phyloP scores from a whole-genome alignment of 2,113 vertebrate species.

The Cololabis saira region DNA sequence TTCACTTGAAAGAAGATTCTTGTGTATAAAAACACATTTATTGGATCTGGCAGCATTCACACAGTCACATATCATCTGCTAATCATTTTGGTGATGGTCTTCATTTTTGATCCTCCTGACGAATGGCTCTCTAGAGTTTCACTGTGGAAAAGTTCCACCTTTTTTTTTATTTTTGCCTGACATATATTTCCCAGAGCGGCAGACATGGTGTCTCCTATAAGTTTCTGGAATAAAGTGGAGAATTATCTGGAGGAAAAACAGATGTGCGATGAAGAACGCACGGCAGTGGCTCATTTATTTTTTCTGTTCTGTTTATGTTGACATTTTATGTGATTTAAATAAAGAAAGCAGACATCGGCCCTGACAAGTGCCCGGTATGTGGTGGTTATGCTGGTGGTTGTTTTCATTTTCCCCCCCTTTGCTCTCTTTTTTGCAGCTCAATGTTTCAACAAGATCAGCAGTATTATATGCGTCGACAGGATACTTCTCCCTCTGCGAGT shows the following conservation, averaged over 20 bases:
- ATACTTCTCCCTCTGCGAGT: constrained; percentile 9
- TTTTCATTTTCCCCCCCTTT: background rate
- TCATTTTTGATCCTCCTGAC: background rate
- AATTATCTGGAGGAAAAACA: constrained; percentile 6
- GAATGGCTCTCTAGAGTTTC: background rate
- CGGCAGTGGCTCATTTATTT: too few relatives aligned
- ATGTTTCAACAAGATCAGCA: constrained; percentile 10
- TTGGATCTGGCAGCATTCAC: background rate
- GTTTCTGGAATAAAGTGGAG: background rate
- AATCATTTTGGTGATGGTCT: background rate
- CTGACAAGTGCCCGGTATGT: background rate
- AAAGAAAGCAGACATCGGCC: background rate
- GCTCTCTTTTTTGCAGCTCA: background rate
- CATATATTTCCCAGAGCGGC: background rate
- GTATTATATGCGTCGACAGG: background rate
- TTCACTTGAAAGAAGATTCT: too few relatives aligned
- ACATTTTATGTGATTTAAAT: background rate
- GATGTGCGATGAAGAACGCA: constrained; percentile 9
- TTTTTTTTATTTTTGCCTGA: background rate
- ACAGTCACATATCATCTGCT: background rate
- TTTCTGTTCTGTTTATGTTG: background rate
- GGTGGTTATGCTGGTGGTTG: background rate
- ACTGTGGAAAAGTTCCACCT: background rate
- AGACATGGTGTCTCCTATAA: background rate
- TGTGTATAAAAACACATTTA: too few relatives aligned